Evolutionary conservation across 2,113 vertebrate genomes (phyloP).

Genomic region (Sander vitreus): DNA sequence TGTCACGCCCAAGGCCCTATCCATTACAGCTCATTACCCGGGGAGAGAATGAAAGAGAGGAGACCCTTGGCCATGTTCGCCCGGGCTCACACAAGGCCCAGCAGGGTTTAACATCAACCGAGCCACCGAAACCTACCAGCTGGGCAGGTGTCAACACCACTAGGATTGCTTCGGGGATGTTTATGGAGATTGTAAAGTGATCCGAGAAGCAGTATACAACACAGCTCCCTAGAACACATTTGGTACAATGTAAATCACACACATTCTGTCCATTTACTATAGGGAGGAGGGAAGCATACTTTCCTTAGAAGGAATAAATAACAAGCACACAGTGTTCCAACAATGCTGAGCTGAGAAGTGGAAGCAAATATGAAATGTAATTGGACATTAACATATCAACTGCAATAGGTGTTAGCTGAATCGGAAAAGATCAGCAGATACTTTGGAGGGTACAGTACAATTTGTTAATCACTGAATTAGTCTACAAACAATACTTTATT

Average conservation of each 20-base stretch:
- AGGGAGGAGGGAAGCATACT: background rate
- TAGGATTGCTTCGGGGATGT: conserved; percentile 2
- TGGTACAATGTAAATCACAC: background rate
- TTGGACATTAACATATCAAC: background rate
- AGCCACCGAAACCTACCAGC: conserved; percentile 43
- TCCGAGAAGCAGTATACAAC: background rate
- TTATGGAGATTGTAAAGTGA: conserved; percentile 15
- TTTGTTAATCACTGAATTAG: background rate
- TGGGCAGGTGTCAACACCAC: conserved; percentile 57
- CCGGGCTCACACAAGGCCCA: conserved; percentile 46
- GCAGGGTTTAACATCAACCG: conserved; percentile 68
- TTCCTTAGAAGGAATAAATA: background rate
- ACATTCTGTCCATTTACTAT: background rate
- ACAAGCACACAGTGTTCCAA: background rate
- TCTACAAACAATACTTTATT: conserved; percentile 4
- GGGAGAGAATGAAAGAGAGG: conserved; percentile 66
- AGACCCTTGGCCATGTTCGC: conserved; percentile 58
- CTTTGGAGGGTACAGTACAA: background rate
- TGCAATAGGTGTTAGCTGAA: background rate
- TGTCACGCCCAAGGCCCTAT: conserved; percentile 72
- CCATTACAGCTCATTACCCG: conserved; percentile 80
- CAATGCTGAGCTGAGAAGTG: background rate
- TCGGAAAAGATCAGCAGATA: background rate
- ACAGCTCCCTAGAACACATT: conserved; percentile 6
- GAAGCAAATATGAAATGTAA: conserved; percentile 11